Base-by-base conservation (phyloP, 2,888 invertebrate genomes). In the Melitaea athalia region DNA sequence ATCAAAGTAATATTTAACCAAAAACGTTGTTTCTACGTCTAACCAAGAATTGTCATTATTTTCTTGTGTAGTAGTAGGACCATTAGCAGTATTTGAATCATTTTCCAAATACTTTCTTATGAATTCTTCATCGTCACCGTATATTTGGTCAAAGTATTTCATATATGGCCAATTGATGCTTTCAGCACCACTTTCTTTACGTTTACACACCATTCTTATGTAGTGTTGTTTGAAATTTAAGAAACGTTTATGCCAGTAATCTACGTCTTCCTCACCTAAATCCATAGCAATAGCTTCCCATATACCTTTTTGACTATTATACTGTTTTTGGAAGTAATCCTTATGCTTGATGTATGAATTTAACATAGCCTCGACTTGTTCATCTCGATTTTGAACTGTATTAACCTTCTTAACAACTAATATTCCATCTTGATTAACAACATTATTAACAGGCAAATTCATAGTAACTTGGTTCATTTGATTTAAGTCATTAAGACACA, bases 141-240 rank as follows among this genome's bases (percentile, higher is more conserved):
- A 92, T 70, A 92, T 92, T 77, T 88, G 76, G 72, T 92, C 87
- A 76, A 88, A 92, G 0, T 85, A 70, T 10, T 79, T 76, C 81
- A 89, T 85, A 59, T 92, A 92, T 0, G 88, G 88, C 92, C 92
- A 92, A 52, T 77, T 83, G 1, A 89, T 78, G 31, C 77, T 77
- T 3, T 79, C 77, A 0, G 80, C 43, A 0, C 87, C 85, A 45
- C 65, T 72, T 10, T 79, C 76, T 5, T 80, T 75, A 50, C 83
- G 79, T 70, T 87, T 92, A 12, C 84, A 80, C 1, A 89, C 71
- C 76, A 91, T 78, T 63, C 83, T 79, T 38, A 90, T 75, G 57
- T 92, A 92, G 77, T 90, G 91, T 53, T 91, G 90, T 68, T 91
- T 92, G 69, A 82, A 87, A 72, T 92, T 92, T 3, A 89, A 72